Percentiles rank a stretch among this genome's conserved stretches.
phyloP scores from a whole-genome alignment of 2,113 vertebrate species.

The Tragelaphus strepsiceros region DNA sequence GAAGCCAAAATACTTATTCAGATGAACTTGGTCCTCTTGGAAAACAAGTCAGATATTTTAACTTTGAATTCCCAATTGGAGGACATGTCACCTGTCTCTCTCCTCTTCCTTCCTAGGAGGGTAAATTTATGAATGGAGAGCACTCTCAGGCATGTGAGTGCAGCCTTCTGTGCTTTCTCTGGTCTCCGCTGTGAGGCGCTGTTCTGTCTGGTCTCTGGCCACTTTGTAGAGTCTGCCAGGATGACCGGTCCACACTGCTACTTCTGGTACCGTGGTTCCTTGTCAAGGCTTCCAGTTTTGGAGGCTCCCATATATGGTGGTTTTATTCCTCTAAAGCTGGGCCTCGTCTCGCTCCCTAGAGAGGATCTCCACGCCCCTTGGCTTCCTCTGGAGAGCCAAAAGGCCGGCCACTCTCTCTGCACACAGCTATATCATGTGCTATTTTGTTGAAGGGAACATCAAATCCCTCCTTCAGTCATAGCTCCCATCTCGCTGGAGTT shows the following conservation, averaged over 20 bases:
- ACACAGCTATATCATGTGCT: background rate
- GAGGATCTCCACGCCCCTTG: background rate
- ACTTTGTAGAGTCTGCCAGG: background rate
- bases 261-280: background rate
- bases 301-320: background rate
- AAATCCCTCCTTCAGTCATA: background rate
- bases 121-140: background rate
- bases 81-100: background rate
- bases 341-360: background rate
- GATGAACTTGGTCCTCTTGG: background rate
- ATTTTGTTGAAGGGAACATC: background rate
- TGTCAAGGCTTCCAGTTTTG: background rate
- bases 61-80: background rate
- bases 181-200: background rate
- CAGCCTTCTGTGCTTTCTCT: background rate
- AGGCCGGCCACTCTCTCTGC: background rate
- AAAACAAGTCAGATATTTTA: background rate
- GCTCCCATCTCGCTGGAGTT: background rate
- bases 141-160: too few species aligned
- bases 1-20: background rate
- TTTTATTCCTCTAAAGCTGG: background rate
- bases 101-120: background rate
- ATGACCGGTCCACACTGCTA: background rate
- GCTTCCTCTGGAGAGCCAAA: background rate
- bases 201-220: background rate